These are phyloP conservation scores for Epinephelus awoara DNA, from an alignment of 2,797 vertebrate genomes.

Conservation along the genomic window DNA sequence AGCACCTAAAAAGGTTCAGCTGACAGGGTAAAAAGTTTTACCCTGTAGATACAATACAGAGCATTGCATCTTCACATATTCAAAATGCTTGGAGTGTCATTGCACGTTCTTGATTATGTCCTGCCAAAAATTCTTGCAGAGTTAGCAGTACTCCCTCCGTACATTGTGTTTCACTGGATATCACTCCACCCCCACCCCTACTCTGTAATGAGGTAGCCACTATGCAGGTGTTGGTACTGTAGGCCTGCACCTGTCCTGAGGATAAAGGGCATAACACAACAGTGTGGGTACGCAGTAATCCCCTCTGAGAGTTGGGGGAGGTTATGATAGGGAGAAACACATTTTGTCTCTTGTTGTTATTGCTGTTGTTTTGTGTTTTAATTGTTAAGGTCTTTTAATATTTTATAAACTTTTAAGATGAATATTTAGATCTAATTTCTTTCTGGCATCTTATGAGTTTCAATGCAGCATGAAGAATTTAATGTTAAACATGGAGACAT, in stretches of 20 bases:
- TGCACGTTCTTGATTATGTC: not conserved
- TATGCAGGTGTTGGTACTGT: conserved; percentile 29
- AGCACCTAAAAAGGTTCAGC: not conserved
- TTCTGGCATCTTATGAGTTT: not conserved
- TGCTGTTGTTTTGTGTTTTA: not conserved
- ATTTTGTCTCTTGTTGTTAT: not conserved
- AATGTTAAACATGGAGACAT: not conserved
- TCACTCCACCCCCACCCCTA: not conserved
- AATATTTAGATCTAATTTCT: not conserved
- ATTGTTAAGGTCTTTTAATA: not conserved
- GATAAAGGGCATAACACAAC: conserved; percentile 22
- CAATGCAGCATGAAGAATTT: not conserved
- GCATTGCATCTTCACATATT: not conserved
- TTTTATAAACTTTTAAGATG: not conserved
- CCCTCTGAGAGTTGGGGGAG: not conserved
- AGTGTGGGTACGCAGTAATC: conserved; percentile 8
- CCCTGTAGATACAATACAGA: not conserved
- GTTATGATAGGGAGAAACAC: not conserved
- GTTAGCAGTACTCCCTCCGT: not conserved
- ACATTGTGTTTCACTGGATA: not conserved
- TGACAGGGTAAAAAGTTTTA: not conserved
- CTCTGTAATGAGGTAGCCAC: conserved; percentile 11
- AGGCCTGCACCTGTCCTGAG: conserved; percentile 14
- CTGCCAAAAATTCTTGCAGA: not conserved
- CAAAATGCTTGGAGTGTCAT: not conserved